Evolutionary conservation across 2,113 vertebrate species (phyloP).

Genomic region (Dissostichus mawsoni): DNA sequence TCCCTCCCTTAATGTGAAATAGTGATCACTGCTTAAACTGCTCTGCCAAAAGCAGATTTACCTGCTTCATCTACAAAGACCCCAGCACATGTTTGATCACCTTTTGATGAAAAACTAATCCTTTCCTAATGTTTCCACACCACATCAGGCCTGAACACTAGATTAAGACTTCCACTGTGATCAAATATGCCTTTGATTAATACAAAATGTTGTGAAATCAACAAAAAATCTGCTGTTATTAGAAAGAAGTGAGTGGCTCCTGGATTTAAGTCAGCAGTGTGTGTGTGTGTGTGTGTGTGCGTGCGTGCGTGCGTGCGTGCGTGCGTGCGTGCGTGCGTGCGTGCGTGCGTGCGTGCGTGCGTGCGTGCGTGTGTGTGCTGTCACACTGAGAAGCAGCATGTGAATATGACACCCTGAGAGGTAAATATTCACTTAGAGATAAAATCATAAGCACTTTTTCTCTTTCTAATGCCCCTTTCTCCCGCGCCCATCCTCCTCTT

Average conservation of each 20-base stretch:
- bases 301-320: constrained; percentile 24
- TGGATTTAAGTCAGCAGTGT: constrained; percentile 13
- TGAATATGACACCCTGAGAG: constrained; percentile 64
- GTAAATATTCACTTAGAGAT: constrained; percentile 80
- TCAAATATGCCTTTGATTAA: constrained; percentile 55
- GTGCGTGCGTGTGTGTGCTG: constrained; percentile 27
- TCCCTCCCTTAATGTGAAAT: constrained; percentile 42
- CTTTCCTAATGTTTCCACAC: constrained; percentile 44
- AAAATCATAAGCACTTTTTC: constrained; percentile 64
- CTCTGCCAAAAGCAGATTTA: constrained; percentile 36
- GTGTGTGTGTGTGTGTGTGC: constrained; percentile 15
- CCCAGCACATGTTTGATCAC: constrained; percentile 40
- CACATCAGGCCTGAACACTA: constrained; percentile 13
- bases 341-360: constrained; percentile 21
- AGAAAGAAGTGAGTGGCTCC: constrained; percentile 16
- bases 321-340: constrained; percentile 16
- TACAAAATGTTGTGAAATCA: constrained; percentile 28
- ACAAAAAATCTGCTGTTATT: constrained; percentile 24
- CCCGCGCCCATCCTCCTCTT: constrained; percentile 24
- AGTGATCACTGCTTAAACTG: constrained; percentile 35
- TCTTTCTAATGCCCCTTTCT: constrained; percentile 36
- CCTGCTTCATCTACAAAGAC: constrained; percentile 60
- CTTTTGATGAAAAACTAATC: constrained; percentile 46
- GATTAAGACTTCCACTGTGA: constrained; percentile 44
- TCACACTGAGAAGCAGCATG: constrained; percentile 52